Percentiles rank a stretch among this genome's conserved stretches.
Conservation (phyloP, 2,888 invertebrate species). For the Dusona sp. region DNA sequence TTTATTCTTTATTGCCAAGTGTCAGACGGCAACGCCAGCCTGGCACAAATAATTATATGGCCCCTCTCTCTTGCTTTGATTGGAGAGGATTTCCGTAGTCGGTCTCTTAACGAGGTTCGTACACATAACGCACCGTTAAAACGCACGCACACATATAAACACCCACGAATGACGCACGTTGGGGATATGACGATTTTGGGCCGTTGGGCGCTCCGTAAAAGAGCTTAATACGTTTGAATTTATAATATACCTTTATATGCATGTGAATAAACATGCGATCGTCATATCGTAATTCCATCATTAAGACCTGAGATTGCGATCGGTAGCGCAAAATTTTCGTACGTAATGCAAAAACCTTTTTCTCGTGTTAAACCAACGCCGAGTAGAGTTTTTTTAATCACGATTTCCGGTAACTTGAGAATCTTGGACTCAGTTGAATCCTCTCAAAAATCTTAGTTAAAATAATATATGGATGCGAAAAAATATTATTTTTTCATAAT, state of each 20-base stretch:
- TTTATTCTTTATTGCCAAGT: conserved; percentile 63
- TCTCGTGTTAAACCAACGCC: neutral
- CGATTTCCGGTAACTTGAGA: neutral
- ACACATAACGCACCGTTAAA: conserved; percentile 48
- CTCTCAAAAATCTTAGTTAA: neutral
- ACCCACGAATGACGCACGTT: neutral
- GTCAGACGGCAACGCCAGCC: conserved; percentile 60
- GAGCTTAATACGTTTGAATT: conserved; percentile 50
- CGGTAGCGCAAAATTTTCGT: conserved; percentile 2
- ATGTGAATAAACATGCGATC: conserved; percentile 28
- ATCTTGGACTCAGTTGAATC: neutral
- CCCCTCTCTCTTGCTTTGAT: conserved; percentile 49
- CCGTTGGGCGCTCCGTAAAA: conserved; percentile 26
- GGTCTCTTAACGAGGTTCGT: conserved; percentile 62
- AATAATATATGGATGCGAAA: no score
- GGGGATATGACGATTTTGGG: conserved; percentile 16
- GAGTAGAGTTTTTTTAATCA: neutral
- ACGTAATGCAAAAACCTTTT: neutral
- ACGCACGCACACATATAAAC: neutral
- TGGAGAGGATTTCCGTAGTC: conserved; percentile 65
- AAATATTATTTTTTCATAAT: neutral
- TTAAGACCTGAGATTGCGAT: conserved; percentile 48
- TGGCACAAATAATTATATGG: conserved; percentile 66
- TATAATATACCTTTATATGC: conserved; percentile 30
- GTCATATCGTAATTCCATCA: conserved; percentile 54